Conservation (phyloP, 2,888 invertebrate genomes). For the Laothoe populi region DNA sequence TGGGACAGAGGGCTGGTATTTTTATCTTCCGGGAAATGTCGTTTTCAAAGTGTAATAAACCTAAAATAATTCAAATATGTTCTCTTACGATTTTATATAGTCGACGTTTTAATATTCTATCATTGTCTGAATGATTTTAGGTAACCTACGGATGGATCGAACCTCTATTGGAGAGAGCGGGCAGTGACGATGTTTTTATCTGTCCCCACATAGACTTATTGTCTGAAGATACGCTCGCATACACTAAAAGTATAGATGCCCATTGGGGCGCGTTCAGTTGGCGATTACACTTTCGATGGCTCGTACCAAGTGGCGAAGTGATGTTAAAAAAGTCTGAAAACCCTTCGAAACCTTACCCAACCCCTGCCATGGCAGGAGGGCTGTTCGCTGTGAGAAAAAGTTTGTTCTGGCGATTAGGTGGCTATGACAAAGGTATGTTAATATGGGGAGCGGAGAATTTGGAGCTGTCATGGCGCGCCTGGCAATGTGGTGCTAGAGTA, state of each 20-base stretch:
- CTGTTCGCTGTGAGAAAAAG: constrained; percentile 94
- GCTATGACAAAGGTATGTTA: constrained; percentile 89
- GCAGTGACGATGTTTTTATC: constrained; percentile 77
- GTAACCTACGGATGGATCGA: constrained; percentile 87
- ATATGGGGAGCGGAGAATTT: constrained; percentile 99
- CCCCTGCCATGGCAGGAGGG: constrained; percentile 97
- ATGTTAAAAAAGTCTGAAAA: constrained; percentile 86
- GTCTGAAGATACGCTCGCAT: constrained; percentile 97
- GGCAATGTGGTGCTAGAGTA: constrained; percentile 97
- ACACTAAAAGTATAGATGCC: constrained; percentile 96
- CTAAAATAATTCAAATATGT: too few relatives aligned
- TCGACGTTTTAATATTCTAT: not conserved
- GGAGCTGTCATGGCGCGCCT: constrained; percentile 97
- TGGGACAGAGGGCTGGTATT: too few relatives aligned
- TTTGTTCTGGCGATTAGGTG: constrained; percentile 94
- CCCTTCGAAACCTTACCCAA: constrained; percentile 88
- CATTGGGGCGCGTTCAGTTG: constrained; percentile 99
- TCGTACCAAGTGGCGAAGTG: constrained; percentile 88
- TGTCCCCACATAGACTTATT: constrained; percentile 87
- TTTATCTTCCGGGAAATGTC: too few relatives aligned
- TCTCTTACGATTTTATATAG: too few relatives aligned
- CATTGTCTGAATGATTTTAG: constrained; percentile 49
- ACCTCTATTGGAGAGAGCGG: constrained; percentile 82
- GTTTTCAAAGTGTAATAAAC: too few relatives aligned
- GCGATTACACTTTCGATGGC: constrained; percentile 97